Base-by-base conservation (phyloP, 2,888 invertebrate species). In the Rhingia rostrata region DNA sequence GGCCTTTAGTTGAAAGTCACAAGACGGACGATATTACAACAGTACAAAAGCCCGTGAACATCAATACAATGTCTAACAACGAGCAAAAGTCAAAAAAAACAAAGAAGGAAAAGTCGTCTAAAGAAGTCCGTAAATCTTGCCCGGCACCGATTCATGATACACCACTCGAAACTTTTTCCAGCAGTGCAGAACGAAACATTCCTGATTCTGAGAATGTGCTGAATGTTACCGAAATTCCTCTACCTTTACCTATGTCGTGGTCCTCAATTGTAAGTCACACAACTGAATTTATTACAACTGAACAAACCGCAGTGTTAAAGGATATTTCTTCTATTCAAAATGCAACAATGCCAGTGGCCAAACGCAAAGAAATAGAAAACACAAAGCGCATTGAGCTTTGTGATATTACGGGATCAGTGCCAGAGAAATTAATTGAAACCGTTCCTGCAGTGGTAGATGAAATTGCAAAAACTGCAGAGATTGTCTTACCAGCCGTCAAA, bases 261-360 rank as follows among this genome's bases (percentile, higher is more conserved):
- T 70, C 70, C 14, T 32, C 63, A 22, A 88, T 89, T 35, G 45
- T 88, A 0, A 88, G 79, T 39, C 87, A 87, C 10, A 88, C 88
- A 22, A 64, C 67, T 12, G 84, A 82, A 30, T 88, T 88, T 6
- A 88, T 88, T 33, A 85, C 86, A 49, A 41, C 86, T 4, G 89
- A 88, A 63, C 88, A 88, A 72, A 9, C 7, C 7, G 4, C 4
- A 30, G 49, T 30, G 22, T 22, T 9, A 22, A 30, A 4, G 7
- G 30, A 4, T 0, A 49, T 7, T 22, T 4, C 22, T 22, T 22
- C 22, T 22, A 22, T 22, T 22, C 30, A 22, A 22, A 30, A 5
- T 4, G 30, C 9, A 30, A 49, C 22, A 22, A 22, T 22, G 9
- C 30, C 4, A 10, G 4, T 43, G n/a, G 1, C 12, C 2, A n/a